Evolutionary conservation across 2,797 vertebrate genomes (phyloP), one percentile per base, ranked within the genome.

Genomic region (Telmatherina bonti): DNA sequence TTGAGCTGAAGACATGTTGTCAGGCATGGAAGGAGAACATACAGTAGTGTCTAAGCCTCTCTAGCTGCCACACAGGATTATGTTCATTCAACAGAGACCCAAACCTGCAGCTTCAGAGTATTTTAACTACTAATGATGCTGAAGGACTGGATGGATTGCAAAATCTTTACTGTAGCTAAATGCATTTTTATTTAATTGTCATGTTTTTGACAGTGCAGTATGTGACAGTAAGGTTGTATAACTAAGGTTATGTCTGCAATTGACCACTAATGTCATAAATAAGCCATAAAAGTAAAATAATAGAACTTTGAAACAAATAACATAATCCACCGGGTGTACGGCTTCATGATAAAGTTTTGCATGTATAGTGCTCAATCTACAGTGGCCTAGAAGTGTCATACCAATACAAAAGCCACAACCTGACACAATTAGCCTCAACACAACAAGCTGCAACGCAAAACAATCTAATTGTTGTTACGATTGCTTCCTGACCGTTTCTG

Each of bases 1-100:
- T 75, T 24, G 12, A 24, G 15, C 62, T 82, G 38, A 58, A 74
- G 85, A 63, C 60, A 74, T 13, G 67, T 68, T 75, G 76, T 70
- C 77, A 72, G 62, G 62, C 71, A 67, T 74, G 71, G 54, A 66
- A 64, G 63, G 59, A 53, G 71, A 82, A 64, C 53, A 79, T 22
- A 70, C 54, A 52, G 64, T 54, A 29, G 62, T 29, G 61, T 70
- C 73, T 73, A 85, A 89, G 76, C 80, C 70, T 63, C 70, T 65
- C 36, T 79, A 87, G 85, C 60, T 71, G 68, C 56, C 80, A 72
- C 64, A 35, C 45, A 30, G 86, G 81, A 86, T 90, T 85, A 89
- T 35, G 36, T 62, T 70, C 54, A 26, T 62, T 68, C 35, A 53
- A 43, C 35, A 78, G 57, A 71, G 26, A 73, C 47, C 20, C 62